Evolutionary conservation across 1,140 invertebrate genomes (phyloP), one percentile per base, ranked within the genome.

Genomic region (Bombus soroeensis): DNA sequence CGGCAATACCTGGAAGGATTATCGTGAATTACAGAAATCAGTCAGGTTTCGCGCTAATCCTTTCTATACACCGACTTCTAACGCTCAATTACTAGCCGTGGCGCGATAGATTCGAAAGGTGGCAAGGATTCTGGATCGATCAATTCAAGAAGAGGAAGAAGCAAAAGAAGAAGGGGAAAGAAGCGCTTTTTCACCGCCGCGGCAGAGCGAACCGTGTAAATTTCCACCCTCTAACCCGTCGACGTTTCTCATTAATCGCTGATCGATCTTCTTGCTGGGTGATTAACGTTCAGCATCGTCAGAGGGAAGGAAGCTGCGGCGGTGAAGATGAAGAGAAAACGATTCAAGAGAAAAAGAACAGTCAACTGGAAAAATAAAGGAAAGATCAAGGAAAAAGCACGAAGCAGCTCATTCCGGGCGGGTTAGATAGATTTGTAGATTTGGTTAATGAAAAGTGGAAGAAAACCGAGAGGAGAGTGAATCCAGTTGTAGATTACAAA

Each of bases 161-260:
- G 62, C 39, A 59, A 59, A 81, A 57, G 75, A 53, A 75, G 74
- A 37, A 66, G 72, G 70, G 39, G 66, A 77, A 47, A 85, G 53
- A 75, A 81, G 39, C 47, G 70, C 53, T 39, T 70, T 83, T 85
- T 81, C 81, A 82, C 81, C 53, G 74, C 66, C 64, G 43, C 68
- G 76, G 43, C 62, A 34, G 62, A 84, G 76, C 62, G 57, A 83
- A 90, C 79, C 79, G 87, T 89, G 83, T 91, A 89, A 89, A 87
- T 90, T 90, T 90, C 86, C 86, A 90, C 89, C 81, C 81, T 70
- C 75, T 12, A 53, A 53, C 62, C 72, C 86, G 86, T 88, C 88
- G 88, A 89, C 89, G 85, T 91, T 91, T 89, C 89, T 91, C 89
- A 91, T 91, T 91, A 91, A 91, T 91, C 88, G 90, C 88, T 86